phyloP scores from a whole-genome alignment of 2,888 invertebrate species.

The Caenorhabditis sp. region DNA sequence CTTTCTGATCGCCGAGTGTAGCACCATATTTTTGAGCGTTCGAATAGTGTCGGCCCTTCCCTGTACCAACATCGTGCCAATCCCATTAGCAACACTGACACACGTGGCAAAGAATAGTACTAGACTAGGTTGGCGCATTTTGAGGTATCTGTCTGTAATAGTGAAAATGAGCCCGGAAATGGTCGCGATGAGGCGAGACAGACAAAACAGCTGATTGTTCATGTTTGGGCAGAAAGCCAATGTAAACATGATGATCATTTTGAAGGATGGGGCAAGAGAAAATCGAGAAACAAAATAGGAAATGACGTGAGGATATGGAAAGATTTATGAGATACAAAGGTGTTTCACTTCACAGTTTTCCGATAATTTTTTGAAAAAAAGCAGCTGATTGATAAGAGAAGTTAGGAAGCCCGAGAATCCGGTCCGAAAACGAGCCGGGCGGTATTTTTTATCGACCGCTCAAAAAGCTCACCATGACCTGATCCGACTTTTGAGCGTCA shows the following conservation, averaged over 20 bases:
- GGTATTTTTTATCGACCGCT: too few species aligned
- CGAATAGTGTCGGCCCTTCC: slow-evolving; percentile 48
- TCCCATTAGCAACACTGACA: slow-evolving; percentile 28
- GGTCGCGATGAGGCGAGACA: too few species aligned
- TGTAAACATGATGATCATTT: slow-evolving; percentile 15
- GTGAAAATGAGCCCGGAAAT: slow-evolving; percentile 23
- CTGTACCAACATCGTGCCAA: slow-evolving; percentile 50
- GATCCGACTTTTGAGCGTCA: too few species aligned
- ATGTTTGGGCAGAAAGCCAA: slow-evolving; percentile 34
- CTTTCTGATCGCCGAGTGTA: slow-evolving; percentile 26
- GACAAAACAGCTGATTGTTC: slow-evolving; percentile 8
- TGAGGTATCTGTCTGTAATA: not conserved
- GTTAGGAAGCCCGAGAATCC: too few species aligned
- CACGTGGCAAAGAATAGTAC: slow-evolving; percentile 41
- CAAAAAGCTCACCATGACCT: too few species aligned
- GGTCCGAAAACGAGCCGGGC: too few species aligned
- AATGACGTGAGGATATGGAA: slow-evolving; percentile 3
- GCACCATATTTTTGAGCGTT: slow-evolving; percentile 38
- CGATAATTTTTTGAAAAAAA: too few species aligned
- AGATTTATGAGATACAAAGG: slow-evolving; percentile 1
- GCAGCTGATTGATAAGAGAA: too few species aligned
- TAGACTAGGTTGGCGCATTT: slow-evolving; percentile 5
- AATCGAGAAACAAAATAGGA: not conserved
- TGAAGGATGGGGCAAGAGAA: not conserved
- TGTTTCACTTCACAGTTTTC: too few species aligned